Conservation (phyloP, 2,797 vertebrate genomes). For the Sebastes iracundus region DNA sequence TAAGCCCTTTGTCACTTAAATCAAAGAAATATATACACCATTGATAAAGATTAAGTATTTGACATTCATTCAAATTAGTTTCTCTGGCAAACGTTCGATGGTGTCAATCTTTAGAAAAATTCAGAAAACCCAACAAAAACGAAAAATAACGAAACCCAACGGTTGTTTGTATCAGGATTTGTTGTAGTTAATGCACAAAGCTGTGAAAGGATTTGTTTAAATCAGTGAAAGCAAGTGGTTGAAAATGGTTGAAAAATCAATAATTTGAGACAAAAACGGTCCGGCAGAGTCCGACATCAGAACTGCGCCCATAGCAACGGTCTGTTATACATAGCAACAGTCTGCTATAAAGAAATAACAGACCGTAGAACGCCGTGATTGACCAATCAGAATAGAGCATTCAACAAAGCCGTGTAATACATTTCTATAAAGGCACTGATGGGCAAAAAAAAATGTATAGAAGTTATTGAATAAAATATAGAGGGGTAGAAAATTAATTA, state of each 20-base stretch:
- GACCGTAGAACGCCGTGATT: too few relatives aligned
- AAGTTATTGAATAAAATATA: not conserved
- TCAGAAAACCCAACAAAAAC: too few relatives aligned
- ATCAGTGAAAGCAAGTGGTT: not conserved
- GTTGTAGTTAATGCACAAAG: not conserved
- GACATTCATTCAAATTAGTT: not conserved
- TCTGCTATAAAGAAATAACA: accelerated
- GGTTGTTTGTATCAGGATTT: not conserved
- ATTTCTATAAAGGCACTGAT: not conserved
- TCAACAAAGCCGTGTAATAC: too few relatives aligned
- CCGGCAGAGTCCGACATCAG: too few relatives aligned
- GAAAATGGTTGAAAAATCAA: too few relatives aligned
- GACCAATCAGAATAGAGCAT: too few relatives aligned
- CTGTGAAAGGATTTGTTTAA: not conserved
- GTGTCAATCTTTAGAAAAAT: not conserved
- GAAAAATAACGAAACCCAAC: not conserved
- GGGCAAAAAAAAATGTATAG: not conserved
- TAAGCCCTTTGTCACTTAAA: not conserved
- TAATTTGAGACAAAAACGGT: too few relatives aligned
- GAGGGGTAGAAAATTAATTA: not conserved
- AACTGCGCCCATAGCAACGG: too few relatives aligned
- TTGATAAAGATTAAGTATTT: not conserved
- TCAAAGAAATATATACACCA: not conserved
- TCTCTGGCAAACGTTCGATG: not conserved
- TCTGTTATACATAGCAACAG: too few relatives aligned